These are phyloP conservation scores for Cancer borealis DNA, from an alignment of 2,888 invertebrate genomes.

Conservation along the genomic window DNA sequence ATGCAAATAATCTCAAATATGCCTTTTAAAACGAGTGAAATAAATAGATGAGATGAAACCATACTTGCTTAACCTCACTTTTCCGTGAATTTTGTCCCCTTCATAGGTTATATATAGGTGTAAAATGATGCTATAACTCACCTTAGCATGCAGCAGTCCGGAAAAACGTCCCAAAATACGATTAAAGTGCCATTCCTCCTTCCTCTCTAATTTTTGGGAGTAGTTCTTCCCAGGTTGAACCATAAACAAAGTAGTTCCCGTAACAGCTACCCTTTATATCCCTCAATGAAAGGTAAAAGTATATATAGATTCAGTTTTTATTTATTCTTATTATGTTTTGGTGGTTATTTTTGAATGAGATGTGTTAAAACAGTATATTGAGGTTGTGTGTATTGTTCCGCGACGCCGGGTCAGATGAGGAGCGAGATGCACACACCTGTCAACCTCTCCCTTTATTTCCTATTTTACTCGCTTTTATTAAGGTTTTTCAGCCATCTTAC, in stretches of 20 bases:
- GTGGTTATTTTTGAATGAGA: not conserved
- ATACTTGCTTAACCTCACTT: not conserved
- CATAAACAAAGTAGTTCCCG: constrained; percentile 56
- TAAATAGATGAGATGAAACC: too few species aligned
- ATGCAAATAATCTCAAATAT: too few species aligned
- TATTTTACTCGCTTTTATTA: not conserved
- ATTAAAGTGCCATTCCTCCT: constrained; percentile 48
- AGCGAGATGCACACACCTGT: constrained; percentile 2
- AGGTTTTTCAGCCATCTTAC: not conserved
- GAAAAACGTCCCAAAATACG: constrained; percentile 31
- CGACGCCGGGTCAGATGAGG: not conserved
- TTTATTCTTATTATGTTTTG: not conserved
- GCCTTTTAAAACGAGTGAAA: too few species aligned
- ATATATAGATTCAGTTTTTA: not conserved
- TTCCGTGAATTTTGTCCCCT: not conserved
- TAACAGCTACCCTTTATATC: not conserved
- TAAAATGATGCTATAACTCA: not conserved
- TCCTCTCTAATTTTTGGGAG: not conserved
- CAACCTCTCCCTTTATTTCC: not conserved
- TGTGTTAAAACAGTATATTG: not conserved
- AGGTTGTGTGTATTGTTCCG: not conserved
- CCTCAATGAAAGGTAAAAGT: not conserved
- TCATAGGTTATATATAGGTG: not conserved
- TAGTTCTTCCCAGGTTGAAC: constrained; percentile 47
- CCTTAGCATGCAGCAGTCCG: constrained; percentile 56